Evolutionary conservation across 30 jellyfish, hydroid and myxozoan genomes (phyloP).

Genomic region (Hydractinia echinata): DNA sequence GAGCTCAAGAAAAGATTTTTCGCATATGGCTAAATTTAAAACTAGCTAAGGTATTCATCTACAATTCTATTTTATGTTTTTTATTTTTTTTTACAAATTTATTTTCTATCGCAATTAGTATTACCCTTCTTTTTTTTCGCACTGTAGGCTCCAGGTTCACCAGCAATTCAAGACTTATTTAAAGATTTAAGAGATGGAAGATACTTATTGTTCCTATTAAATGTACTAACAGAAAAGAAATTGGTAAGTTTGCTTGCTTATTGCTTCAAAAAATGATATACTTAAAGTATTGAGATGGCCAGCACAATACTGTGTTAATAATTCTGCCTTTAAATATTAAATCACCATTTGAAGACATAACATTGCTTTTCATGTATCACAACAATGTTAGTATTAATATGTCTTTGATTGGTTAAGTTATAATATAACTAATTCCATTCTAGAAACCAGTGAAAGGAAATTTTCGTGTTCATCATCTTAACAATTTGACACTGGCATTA

Average conservation of each 20-base stretch:
- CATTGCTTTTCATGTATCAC: too few relatives aligned
- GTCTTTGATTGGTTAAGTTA: too few relatives aligned
- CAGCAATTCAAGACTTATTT: slow-evolving; percentile 52
- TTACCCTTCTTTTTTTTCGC: not conserved
- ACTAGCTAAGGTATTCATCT: slow-evolving; percentile 9
- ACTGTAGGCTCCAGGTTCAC: slow-evolving; percentile 49
- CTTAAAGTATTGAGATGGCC: not conserved
- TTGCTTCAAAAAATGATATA: not conserved
- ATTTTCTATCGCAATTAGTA: not conserved
- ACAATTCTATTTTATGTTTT: not conserved
- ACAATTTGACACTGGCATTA: slow-evolving; percentile 64
- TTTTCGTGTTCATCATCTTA: slow-evolving; percentile 73
- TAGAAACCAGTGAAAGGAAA: slow-evolving; percentile 81
- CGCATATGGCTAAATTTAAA: slow-evolving; percentile 78
- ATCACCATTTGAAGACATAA: too few relatives aligned
- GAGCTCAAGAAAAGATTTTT: slow-evolving; percentile 61
- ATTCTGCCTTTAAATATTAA: not conserved
- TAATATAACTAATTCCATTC: not conserved
- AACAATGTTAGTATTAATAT: too few relatives aligned
- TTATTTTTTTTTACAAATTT: not conserved
- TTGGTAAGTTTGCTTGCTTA: slow-evolving; percentile 34
- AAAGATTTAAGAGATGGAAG: slow-evolving; percentile 78
- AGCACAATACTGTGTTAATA: not conserved
- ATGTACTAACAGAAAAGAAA: slow-evolving; percentile 64
- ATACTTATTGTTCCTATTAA: slow-evolving; percentile 46